Evolutionary conservation across 2,888 invertebrate species (phyloP).

Genomic region (Epinotia nisella): DNA sequence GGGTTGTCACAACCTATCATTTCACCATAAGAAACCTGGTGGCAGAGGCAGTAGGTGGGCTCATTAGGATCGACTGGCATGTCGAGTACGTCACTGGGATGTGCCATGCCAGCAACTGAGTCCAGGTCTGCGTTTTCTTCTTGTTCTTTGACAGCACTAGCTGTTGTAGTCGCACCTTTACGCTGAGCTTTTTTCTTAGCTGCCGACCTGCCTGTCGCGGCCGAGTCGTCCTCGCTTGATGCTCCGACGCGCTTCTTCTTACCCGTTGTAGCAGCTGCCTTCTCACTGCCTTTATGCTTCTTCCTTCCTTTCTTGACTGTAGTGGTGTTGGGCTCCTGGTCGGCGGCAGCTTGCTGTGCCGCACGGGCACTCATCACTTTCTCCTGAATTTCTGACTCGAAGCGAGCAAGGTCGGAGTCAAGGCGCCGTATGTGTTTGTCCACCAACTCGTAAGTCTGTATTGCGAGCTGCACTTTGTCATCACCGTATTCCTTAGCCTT

Average conservation of each 20-base stretch:
- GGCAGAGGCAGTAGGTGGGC: constrained; percentile 98
- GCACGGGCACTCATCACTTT: constrained; percentile 92
- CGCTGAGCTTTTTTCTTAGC: constrained; percentile 77
- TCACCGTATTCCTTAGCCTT: constrained; percentile 98
- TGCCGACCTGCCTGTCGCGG: constrained; percentile 69
- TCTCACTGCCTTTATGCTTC: constrained; percentile 75
- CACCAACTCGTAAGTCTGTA: constrained; percentile 99
- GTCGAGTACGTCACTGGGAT: constrained; percentile 95
- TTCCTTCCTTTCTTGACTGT: constrained; percentile 81
- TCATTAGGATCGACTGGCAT: constrained; percentile 99
- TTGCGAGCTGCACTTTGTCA: constrained; percentile 98
- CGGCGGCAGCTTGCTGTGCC: constrained; percentile 78
- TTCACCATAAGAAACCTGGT: constrained; percentile 98
- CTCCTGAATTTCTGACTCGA: constrained; percentile 98
- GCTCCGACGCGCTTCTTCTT: constrained; percentile 84
- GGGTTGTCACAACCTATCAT: constrained; percentile 99
- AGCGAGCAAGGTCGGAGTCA: constrained; percentile 97
- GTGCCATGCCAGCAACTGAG: constrained; percentile 86
- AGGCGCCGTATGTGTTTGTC: constrained; percentile 98
- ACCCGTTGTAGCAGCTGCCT: constrained; percentile 68
- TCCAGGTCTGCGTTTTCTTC: constrained; percentile 82
- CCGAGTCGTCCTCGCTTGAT: constrained; percentile 80
- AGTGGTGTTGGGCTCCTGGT: constrained; percentile 74
- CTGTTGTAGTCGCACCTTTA: constrained; percentile 69
- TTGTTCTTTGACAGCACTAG: constrained; percentile 72